Conservation (phyloP, 2,888 invertebrate species). For the Drosophila rellima region DNA sequence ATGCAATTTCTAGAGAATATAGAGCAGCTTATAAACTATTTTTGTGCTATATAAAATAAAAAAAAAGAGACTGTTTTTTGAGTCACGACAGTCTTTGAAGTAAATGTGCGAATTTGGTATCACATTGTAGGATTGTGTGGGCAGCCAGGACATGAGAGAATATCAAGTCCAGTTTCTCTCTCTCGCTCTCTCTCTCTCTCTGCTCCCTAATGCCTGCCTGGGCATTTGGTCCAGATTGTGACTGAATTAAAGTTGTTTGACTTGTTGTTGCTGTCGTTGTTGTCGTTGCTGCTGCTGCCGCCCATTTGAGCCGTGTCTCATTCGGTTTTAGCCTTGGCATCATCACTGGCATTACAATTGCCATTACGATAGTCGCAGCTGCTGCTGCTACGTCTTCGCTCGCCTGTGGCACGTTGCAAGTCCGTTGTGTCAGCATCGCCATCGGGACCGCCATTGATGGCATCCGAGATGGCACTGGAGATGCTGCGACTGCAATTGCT, state of each 20-base stretch:
- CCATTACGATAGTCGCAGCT: slow-evolving; percentile 31
- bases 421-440: not conserved
- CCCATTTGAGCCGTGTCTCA: slow-evolving; percentile 49
- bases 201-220: slow-evolving; percentile 31
- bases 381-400: slow-evolving; percentile 9
- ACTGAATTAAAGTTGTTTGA: slow-evolving; percentile 33
- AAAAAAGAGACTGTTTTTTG: not conserved
- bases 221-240: slow-evolving; percentile 60
- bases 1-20: no score
- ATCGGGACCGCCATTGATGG: slow-evolving; percentile 50
- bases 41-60: not conserved
- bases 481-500: slow-evolving; percentile 38
- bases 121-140: slow-evolving; percentile 48
- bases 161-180: not conserved
- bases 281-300: slow-evolving; percentile 3
- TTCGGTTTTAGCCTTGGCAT: slow-evolving; percentile 62
- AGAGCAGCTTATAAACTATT: not conserved
- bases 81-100: not conserved
- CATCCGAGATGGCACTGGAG: slow-evolving; percentile 55
- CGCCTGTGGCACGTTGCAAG: not conserved
- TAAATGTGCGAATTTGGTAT: slow-evolving; percentile 40
- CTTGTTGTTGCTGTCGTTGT: slow-evolving; percentile 1
- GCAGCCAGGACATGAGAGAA: not conserved
- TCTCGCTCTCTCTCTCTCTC: no score
- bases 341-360: slow-evolving; percentile 56